Evolutionary conservation across 1,140 invertebrate species (phyloP).

Genomic region (Nylanderia fulva): DNA sequence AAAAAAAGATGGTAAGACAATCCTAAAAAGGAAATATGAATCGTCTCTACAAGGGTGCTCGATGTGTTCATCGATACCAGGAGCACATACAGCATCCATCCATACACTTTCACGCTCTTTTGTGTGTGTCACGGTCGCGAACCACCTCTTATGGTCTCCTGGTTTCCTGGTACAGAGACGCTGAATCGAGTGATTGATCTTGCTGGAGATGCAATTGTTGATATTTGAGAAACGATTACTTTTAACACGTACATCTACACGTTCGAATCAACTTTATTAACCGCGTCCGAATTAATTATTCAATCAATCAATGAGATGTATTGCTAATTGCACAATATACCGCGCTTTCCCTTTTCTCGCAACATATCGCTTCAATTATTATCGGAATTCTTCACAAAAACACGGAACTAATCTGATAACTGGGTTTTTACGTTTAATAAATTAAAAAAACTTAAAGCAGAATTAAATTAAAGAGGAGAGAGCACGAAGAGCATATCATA

Average conservation of each 20-base stretch:
- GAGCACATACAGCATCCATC: conserved; percentile 73
- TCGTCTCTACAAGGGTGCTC: conserved; percentile 72
- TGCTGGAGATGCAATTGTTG: conserved; percentile 53
- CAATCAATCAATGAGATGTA: conserved; percentile 9
- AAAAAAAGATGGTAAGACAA: not conserved
- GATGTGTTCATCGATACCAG: conserved; percentile 76
- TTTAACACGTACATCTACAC: not conserved
- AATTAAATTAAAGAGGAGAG: not conserved
- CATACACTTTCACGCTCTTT: conserved; percentile 66
- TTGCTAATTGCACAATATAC: not conserved
- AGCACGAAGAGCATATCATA: not conserved
- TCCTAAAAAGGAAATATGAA: not conserved
- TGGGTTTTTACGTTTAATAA: not conserved
- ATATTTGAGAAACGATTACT: conserved; percentile 5
- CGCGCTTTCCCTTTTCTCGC: not conserved
- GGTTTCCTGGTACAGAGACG: conserved; percentile 76
- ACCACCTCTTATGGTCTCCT: conserved; percentile 68
- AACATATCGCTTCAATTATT: conserved; percentile 16
- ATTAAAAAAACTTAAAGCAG: conserved; percentile 18
- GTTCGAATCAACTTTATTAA: not conserved
- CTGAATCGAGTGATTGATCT: conserved; percentile 66
- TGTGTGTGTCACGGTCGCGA: conserved; percentile 60
- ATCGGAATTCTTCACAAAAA: conserved; percentile 30
- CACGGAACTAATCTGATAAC: not conserved
- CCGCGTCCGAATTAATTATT: not conserved